Evolutionary conservation across 2,113 vertebrate genomes (phyloP).

Genomic region (Amblyopsis rosae): DNA sequence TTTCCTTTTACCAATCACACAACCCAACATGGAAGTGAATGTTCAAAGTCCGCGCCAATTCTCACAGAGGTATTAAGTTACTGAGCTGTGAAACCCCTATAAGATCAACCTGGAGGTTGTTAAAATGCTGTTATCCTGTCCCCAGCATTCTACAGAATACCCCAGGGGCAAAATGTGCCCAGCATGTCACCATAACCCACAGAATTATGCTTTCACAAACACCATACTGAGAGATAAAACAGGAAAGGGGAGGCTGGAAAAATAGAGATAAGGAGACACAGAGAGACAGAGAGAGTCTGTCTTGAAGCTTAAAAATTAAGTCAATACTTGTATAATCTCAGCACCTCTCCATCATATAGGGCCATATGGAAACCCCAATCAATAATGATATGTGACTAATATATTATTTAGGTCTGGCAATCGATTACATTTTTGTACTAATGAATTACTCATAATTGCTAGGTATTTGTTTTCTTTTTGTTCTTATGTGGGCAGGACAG

Average conservation of each 20-base stretch:
- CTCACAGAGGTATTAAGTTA: background rate
- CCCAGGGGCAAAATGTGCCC: constrained; percentile 29
- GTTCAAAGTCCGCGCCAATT: background rate
- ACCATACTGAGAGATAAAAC: constrained; percentile 35
- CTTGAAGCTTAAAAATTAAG: constrained; percentile 49
- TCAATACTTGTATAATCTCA: constrained; percentile 30
- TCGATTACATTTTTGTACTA: too few species aligned
- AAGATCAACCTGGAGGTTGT: constrained; percentile 5
- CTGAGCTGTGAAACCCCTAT: constrained; percentile 4
- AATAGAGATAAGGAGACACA: constrained; percentile 39
- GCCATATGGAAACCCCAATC: too few species aligned
- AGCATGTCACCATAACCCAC: constrained; percentile 39
- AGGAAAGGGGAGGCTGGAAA: constrained; percentile 44
- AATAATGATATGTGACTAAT: too few species aligned
- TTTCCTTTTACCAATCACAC: too few species aligned
- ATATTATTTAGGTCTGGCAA: too few species aligned
- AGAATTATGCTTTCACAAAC: constrained; percentile 42
- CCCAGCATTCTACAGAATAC: constrained; percentile 22
- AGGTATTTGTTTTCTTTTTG: constrained; percentile 31
- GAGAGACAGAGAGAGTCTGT: constrained; percentile 3
- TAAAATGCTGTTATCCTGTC: constrained; percentile 41
- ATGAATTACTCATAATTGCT: background rate
- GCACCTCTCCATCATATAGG: too few species aligned
- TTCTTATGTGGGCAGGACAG: constrained; percentile 5
- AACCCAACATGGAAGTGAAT: background rate